A percentile compares a stretch with the other conserved stretches of the same genome.
Conservation (phyloP, 2,113 vertebrate species). For the Acanthisitta chloris region DNA sequence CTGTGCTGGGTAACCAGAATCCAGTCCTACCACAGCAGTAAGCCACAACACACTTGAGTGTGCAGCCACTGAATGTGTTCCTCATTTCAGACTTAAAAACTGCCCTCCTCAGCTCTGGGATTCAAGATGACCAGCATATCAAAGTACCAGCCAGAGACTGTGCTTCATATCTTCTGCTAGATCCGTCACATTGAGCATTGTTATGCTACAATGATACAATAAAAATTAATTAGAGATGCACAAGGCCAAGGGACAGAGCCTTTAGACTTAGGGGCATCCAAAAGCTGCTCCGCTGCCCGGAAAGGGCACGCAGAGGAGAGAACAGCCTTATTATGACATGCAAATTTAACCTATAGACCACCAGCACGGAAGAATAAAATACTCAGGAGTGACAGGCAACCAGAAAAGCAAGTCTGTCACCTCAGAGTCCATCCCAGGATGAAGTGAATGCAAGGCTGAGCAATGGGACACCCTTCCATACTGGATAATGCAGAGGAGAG, state of each 20-base stretch:
- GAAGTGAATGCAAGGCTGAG: background rate
- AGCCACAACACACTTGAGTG: background rate
- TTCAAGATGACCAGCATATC: accelerated
- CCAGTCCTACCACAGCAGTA: background rate
- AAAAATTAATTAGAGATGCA: background rate
- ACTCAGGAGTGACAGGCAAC: background rate
- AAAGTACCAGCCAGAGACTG: background rate
- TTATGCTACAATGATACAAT: background rate
- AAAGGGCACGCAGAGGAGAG: background rate
- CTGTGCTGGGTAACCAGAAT: background rate
- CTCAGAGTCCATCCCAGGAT: background rate
- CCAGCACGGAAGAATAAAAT: background rate
- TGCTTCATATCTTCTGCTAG: background rate
- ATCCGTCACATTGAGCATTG: background rate
- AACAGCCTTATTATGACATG: background rate
- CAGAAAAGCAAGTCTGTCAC: background rate
- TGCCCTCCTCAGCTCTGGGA: background rate
- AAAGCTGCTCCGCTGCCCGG: background rate
- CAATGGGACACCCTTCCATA: accelerated
- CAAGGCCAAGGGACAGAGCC: background rate
- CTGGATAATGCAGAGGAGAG: background rate
- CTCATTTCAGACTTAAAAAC: background rate
- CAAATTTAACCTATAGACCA: background rate
- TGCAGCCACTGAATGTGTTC: background rate
- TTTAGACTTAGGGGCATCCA: background rate